Base-by-base conservation (phyloP, 1,140 invertebrate species). In the Bombus impatiens region DNA sequence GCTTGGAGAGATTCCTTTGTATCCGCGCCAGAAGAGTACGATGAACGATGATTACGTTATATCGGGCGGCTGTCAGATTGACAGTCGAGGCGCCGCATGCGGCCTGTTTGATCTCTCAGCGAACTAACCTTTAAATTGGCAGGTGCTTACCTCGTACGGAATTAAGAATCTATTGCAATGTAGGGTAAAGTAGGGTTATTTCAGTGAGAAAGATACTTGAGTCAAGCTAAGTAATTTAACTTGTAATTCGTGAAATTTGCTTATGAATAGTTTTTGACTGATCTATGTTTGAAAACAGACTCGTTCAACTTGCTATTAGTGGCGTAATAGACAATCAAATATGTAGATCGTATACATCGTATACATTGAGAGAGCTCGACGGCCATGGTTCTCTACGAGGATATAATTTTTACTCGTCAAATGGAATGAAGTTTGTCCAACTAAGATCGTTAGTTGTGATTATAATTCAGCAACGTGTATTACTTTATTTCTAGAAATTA, bases 111-210 rank as follows among this genome's bases (percentile, higher is more conserved):
- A 90, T 89, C 57, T 87, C 10, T 13, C n/a, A 65, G 25, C 15
- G 71, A 67, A 22, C 68, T 90, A 86, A 90, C 80, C 57, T 86
- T 44, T 44, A 77, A 88, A 86, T 89, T 89, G 88, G 75, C 89
- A 90, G 88, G 86, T 89, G 89, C 78, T 65, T 77, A 22, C 28
- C 42, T 9, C 62, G 59, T 28, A 6, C 4, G 78, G 15, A 86
- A 40, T 28, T 35, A 44, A 57, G 35, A n/a, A 62, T 62, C 28
- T 62, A 62, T 13, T 5, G 3, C 10, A 13, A 62, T 62, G 59
- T 62, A 62, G 28, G 28, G 4, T n/a, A n/a, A 62, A 28, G 12
- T 28, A 62, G 59, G 28, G 28, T 62, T n/a, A 12, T 28, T 62
- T n/a, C 0, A 13, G 59, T 5, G 10, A n/a, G 28, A 62, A 13